Percentiles rank a stretch among this genome's conserved stretches.
phyloP scores from a whole-genome alignment of 1,140 invertebrate genomes.

The Zaprionus ghesquierei region DNA sequence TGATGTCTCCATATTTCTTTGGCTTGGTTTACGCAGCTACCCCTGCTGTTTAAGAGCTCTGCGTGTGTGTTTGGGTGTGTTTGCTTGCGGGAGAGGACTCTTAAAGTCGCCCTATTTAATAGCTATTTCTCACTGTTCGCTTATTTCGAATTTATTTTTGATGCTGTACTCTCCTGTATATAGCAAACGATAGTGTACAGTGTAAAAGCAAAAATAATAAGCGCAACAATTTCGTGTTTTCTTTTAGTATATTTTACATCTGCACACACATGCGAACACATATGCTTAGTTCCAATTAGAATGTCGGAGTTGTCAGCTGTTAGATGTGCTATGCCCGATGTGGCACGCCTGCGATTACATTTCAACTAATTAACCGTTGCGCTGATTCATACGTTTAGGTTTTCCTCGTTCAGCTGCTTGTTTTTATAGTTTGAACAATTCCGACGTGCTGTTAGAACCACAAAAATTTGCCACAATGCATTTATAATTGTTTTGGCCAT shows the following conservation, averaged over 20 bases:
- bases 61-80: background rate
- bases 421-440: slow-evolving; percentile 41
- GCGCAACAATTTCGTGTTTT: slow-evolving; percentile 25
- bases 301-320: slow-evolving; percentile 39
- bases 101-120: slow-evolving; percentile 19
- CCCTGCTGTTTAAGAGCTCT: slow-evolving; percentile 16
- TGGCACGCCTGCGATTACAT: slow-evolving; percentile 33
- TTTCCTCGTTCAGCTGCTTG: slow-evolving; percentile 29
- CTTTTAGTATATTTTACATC: background rate
- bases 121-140: background rate
- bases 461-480: slow-evolving; percentile 23
- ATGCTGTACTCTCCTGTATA: slow-evolving; percentile 2
- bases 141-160: background rate
- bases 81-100: background rate
- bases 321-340: background rate
- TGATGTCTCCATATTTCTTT: slow-evolving; percentile 65
- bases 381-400: slow-evolving; percentile 47
- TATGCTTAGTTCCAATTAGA: slow-evolving; percentile 42
- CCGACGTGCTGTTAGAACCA: background rate
- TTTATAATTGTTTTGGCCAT: slow-evolving; percentile 22
- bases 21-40: slow-evolving; percentile 58
- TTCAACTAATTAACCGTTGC: slow-evolving; percentile 45
- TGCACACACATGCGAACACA: slow-evolving; percentile 6
- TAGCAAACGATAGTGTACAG: background rate
- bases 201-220: slow-evolving; percentile 7